These are phyloP conservation scores for Tichodroma muraria DNA, from an alignment of 2,113 vertebrate species.

Conservation along the genomic window DNA sequence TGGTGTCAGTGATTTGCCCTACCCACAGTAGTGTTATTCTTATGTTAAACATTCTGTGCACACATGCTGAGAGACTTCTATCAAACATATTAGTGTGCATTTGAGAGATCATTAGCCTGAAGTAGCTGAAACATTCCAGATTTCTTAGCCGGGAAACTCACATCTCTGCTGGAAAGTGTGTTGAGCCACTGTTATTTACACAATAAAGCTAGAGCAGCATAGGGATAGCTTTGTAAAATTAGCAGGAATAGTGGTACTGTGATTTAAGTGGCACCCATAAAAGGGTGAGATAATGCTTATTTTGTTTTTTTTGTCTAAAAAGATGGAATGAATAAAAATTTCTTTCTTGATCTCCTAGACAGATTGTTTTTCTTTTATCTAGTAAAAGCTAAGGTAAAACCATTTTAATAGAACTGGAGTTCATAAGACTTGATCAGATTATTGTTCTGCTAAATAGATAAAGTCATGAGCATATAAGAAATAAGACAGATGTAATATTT, in stretches of 20 bases:
- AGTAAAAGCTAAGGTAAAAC: neutral
- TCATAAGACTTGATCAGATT: neutral
- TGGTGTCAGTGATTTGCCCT: conserved; percentile 66
- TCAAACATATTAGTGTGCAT: conserved; percentile 73
- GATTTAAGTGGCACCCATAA: neutral
- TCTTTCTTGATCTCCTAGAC: neutral
- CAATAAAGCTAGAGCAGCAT: conserved; percentile 1
- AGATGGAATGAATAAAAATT: neutral
- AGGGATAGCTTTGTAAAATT: neutral
- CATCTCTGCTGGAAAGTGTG: conserved; percentile 33
- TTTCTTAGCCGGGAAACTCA: conserved; percentile 36
- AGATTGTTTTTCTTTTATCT: neutral
- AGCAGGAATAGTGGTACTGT: neutral
- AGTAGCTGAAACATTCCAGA: conserved; percentile 64
- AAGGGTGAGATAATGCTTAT: neutral
- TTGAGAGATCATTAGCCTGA: conserved; percentile 78
- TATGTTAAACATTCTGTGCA: conserved; percentile 77
- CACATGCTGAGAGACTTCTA: conserved; percentile 69
- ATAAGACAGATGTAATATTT: neutral
- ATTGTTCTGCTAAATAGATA: neutral
- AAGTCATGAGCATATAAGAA: neutral
- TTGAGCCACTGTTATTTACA: conserved; percentile 17
- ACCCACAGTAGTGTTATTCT: conserved; percentile 71
- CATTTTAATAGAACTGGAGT: neutral
- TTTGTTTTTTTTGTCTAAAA: neutral